These are phyloP conservation scores for Psittacula derbiana DNA, from an alignment of 2,797 vertebrate species.

Conservation along the genomic window DNA sequence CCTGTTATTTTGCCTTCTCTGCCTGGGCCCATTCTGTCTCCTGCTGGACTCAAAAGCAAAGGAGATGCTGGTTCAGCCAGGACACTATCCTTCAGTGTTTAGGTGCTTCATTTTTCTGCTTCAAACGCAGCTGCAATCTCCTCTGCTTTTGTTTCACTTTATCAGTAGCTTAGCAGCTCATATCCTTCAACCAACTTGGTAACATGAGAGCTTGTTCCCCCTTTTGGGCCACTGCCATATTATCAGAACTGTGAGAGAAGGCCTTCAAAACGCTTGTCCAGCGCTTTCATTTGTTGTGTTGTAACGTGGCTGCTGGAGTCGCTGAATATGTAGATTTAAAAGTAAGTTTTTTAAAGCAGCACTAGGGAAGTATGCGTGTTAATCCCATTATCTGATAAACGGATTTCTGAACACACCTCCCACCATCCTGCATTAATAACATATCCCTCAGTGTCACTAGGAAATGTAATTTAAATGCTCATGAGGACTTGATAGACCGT, in stretches of 20 bases:
- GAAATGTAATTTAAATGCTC: slow-evolving; percentile 69
- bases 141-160: not conserved
- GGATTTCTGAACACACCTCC: slow-evolving; percentile 72
- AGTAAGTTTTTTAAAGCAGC: slow-evolving; percentile 59
- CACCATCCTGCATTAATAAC: slow-evolving; percentile 33
- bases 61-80: not conserved
- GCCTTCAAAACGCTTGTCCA: slow-evolving; percentile 44
- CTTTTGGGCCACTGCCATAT: not conserved
- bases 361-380: not conserved
- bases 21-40: not conserved
- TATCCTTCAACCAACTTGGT: not conserved
- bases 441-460: slow-evolving; percentile 7
- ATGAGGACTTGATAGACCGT: slow-evolving; percentile 24
- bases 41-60: not conserved
- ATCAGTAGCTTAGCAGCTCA: not conserved
- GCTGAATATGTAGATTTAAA: slow-evolving; percentile 66
- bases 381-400: slow-evolving; percentile 78
- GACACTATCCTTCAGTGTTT: not conserved
- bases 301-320: slow-evolving; percentile 28
- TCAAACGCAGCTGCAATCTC: not conserved
- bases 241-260: not conserved
- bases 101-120: not conserved
- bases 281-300: slow-evolving; percentile 63
- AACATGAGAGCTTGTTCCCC: not conserved
- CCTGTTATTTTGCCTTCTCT: not conserved